These are phyloP conservation scores for Dendrolimus houi DNA, from an alignment of 2,888 invertebrate species.

Conservation along the genomic window DNA sequence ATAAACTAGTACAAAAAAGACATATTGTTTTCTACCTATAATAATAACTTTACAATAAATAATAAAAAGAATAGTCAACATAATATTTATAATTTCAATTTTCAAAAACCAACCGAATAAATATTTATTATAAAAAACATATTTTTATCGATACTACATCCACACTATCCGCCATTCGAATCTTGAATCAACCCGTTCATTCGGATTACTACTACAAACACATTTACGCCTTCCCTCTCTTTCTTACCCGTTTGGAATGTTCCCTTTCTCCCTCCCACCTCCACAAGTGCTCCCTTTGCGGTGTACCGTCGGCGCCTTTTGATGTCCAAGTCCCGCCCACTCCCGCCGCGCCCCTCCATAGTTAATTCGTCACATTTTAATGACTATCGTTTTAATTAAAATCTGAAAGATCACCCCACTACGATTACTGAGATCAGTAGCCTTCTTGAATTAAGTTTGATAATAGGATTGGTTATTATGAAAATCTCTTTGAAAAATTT, in stretches of 20 bases:
- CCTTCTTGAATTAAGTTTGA: neutral
- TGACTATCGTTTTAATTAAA: constrained; percentile 70
- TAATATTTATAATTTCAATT: too few species aligned
- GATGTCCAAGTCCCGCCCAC: constrained; percentile 60
- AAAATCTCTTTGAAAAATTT: too few species aligned
- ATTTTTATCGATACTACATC: constrained; percentile 27
- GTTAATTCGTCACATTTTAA: constrained; percentile 69
- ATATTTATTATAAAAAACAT: too few species aligned
- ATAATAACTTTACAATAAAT: too few species aligned
- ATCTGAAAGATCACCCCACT: constrained; percentile 32
- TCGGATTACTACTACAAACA: constrained; percentile 62
- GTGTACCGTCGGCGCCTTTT: constrained; percentile 58
- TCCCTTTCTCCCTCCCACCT: constrained; percentile 32
- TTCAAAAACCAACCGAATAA: too few species aligned
- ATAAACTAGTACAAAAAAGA: too few species aligned
- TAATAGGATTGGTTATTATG: neutral
- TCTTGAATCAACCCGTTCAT: constrained; percentile 67
- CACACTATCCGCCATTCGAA: constrained; percentile 55
- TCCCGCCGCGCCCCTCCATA: constrained; percentile 35
- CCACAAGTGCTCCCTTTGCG: constrained; percentile 53
- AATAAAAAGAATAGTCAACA: too few species aligned
- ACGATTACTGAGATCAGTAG: neutral
- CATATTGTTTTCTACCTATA: too few species aligned
- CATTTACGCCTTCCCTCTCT: constrained; percentile 33
- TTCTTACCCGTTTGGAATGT: constrained; percentile 2